These are phyloP conservation scores for Nymphalis polychloros DNA, from an alignment of 2,888 invertebrate species.

Conservation along the genomic window DNA sequence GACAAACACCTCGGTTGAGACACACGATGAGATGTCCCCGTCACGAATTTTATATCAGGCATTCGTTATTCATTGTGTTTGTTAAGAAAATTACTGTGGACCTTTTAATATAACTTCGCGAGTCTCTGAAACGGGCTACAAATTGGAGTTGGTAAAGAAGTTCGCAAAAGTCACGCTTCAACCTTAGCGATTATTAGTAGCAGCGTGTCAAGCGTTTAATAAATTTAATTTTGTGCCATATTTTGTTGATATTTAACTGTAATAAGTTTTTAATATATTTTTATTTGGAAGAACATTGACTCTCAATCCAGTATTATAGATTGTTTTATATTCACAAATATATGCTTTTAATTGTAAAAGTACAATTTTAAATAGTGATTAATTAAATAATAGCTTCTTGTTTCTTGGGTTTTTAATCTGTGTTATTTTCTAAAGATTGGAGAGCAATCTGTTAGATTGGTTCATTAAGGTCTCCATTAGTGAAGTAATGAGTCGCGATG, in stretches of 20 bases:
- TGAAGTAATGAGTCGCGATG: slow-evolving; percentile 80
- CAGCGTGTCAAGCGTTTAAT: slow-evolving; percentile 65
- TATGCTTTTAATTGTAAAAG: too few species aligned
- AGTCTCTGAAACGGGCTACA: slow-evolving; percentile 53
- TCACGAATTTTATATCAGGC: slow-evolving; percentile 79
- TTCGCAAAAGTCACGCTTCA: slow-evolving; percentile 62
- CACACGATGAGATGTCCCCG: slow-evolving; percentile 69
- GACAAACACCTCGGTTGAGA: slow-evolving; percentile 73
- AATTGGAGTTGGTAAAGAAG: slow-evolving; percentile 73
- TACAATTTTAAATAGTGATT: too few species aligned
- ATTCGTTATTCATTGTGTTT: slow-evolving; percentile 79
- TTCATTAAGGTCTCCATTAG: slow-evolving; percentile 79
- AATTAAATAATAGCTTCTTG: slow-evolving; percentile 52
- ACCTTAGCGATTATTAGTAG: slow-evolving; percentile 66
- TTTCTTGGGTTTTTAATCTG: slow-evolving; percentile 72
- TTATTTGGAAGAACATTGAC: neutral
- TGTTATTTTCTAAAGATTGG: slow-evolving; percentile 73
- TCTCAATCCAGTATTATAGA: too few species aligned
- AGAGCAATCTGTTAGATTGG: slow-evolving; percentile 81
- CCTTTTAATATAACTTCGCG: slow-evolving; percentile 81
- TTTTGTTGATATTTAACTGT: slow-evolving; percentile 63
- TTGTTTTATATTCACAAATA: too few species aligned
- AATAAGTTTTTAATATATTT: slow-evolving; percentile 29
- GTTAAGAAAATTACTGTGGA: slow-evolving; percentile 79
- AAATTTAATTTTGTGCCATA: slow-evolving; percentile 68